Base-by-base conservation (phyloP, 2,888 invertebrate species). In the Hyppa rectilinea region DNA sequence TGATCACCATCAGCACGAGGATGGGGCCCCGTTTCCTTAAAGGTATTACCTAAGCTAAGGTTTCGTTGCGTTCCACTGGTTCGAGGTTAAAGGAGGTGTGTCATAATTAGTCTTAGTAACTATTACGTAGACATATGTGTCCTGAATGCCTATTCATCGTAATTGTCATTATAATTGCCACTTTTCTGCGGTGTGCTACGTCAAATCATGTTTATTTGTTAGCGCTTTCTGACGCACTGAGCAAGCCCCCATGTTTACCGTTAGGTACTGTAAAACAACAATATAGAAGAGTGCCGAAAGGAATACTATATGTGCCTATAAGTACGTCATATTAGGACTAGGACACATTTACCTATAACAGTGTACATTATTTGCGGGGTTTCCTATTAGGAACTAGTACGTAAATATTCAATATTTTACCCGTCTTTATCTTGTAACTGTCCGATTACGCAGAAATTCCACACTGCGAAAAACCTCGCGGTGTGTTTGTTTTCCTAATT, bases 191-290 rank as follows among this genome's bases (percentile, higher is more conserved):
- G 23, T 62, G 4, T 17, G 4, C 31, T 1, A 64, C 81, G 81
- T 78, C 64, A 81, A 17, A 61, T 23, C 5, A 31, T 64, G 45
- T 68, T 76, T 62, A 45, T 47, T 50, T n/a, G 40, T 58, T 50
- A 23, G 17, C 31, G 6, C 6, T 14, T 26, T 9, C 31, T 81
- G 82, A 79, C 82, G 82, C 72, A 78, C 34, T 23, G 52, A 36
- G 10, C 66, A 56, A 64, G 82, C 66, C 78, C 63, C 71, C 71
- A 66, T 49, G 12, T 2, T 26, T 17, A 60, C 36, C 10, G 38
- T 49, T 17, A n/a, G n/a, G n/a, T n/a, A 52, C 14, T 2, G 36
- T 12, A 31, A 20, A 47, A 50, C 17, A n/a, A 60, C 10, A 49
- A 56, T 31, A 4, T 17, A n/a, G 17, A 26, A n/a, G 29, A 29